These are phyloP conservation scores for Thaumetopoea pityocampa DNA, from an alignment of 1,140 invertebrate species.

Conservation along the genomic window DNA sequence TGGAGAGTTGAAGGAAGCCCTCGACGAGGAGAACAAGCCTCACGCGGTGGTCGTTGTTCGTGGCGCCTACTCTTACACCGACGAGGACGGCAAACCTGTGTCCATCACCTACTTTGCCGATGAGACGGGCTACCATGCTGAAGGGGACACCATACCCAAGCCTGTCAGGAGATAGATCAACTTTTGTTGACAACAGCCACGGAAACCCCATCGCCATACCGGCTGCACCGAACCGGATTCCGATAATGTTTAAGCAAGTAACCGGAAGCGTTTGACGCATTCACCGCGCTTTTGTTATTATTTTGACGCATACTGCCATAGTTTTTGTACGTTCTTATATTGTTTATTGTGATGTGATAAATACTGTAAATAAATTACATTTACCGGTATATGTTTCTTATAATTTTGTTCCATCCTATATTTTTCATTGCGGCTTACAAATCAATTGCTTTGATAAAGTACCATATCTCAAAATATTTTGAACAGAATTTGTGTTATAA, in stretches of 20 bases:
- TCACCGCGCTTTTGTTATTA: background rate
- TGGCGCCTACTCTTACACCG: slow-evolving; percentile 55
- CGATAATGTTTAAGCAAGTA: slow-evolving; percentile 3
- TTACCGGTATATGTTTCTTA: background rate
- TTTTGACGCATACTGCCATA: slow-evolving; percentile 5
- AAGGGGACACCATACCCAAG: slow-evolving; percentile 53
- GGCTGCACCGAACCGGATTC: background rate
- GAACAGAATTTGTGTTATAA: no score
- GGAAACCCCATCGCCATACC: background rate
- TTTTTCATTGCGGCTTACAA: no score
- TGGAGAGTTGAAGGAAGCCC: slow-evolving; percentile 50
- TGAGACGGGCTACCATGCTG: slow-evolving; percentile 75
- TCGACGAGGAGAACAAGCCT: slow-evolving; percentile 68
- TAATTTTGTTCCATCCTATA: no score
- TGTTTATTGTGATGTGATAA: slow-evolving; percentile 21
- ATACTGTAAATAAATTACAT: slow-evolving; percentile 28
- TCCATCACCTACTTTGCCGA: slow-evolving; percentile 73
- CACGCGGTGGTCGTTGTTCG: slow-evolving; percentile 56
- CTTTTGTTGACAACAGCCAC: background rate
- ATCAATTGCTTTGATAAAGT: no score
- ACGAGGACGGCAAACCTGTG: slow-evolving; percentile 45
- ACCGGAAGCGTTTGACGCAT: background rate
- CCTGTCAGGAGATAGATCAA: slow-evolving; percentile 9
- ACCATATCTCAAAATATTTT: no score
- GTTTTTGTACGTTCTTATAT: slow-evolving; percentile 10